A percentile compares a stretch with the other conserved stretches of the same genome.
Conservation (phyloP, 2,797 vertebrate genomes). For the Enoplosus armatus region DNA sequence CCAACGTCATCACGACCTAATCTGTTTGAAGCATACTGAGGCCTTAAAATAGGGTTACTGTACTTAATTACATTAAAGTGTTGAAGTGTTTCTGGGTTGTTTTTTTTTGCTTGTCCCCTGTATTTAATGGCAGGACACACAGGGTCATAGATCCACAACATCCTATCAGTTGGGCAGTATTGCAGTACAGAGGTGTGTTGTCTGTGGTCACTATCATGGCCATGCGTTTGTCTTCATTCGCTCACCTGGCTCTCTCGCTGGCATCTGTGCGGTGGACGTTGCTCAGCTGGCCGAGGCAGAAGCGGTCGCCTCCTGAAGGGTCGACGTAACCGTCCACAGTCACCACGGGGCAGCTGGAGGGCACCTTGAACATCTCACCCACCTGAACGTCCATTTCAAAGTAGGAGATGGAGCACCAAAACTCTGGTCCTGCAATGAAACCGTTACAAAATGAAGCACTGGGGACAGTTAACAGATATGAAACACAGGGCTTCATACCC, state of each 20-base stretch:
- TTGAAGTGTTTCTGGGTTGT: neutral
- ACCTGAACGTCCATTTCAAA: conserved; percentile 89
- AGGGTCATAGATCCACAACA: neutral
- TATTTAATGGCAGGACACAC: neutral
- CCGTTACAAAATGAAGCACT: no score
- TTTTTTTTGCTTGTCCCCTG: neutral
- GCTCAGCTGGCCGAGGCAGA: conserved; percentile 87
- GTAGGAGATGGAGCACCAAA: conserved; percentile 88
- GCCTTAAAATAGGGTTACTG: neutral
- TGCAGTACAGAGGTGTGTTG: neutral
- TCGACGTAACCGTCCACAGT: conserved; percentile 87
- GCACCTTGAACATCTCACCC: conserved; percentile 88
- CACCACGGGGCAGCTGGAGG: conserved; percentile 85
- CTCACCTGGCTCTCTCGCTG: conserved; percentile 85
- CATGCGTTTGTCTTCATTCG: neutral
- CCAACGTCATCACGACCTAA: no score
- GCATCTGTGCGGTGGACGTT: conserved; percentile 86
- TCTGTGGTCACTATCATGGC: neutral
- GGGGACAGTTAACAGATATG: no score
- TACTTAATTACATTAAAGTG: neutral
- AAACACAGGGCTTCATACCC: no score
- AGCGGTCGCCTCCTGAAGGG: conserved; percentile 86
- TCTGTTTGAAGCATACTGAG: no score
- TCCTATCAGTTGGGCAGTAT: neutral
- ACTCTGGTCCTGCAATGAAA: conserved; percentile 84